These are phyloP conservation scores for Eustalomyia histrio DNA, from an alignment of 2,888 invertebrate species.

Conservation along the genomic window DNA sequence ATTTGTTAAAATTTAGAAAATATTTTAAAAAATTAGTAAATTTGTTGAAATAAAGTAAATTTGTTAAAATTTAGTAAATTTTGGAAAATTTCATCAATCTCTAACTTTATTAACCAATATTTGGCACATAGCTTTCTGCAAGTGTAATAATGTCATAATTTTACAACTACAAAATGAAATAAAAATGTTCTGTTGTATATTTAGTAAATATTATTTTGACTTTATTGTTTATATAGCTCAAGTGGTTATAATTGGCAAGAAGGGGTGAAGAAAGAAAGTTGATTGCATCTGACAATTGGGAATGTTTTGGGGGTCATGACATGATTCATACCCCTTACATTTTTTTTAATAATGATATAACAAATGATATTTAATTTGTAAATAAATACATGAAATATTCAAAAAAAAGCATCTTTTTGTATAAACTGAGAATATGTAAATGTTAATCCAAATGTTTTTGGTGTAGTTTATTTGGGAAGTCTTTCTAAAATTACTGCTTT, in stretches of 20 bases:
- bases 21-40: no score
- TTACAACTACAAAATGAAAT: no score
- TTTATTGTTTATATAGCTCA: background rate
- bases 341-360: conserved; percentile 54
- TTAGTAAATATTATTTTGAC: background rate
- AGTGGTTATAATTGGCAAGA: no score
- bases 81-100: no score
- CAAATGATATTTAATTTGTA: conserved; percentile 57
- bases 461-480: conserved; percentile 15
- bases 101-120: no score
- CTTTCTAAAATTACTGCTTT: conserved; percentile 36
- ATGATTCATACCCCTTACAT: conserved; percentile 50
- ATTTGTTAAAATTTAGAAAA: no score
- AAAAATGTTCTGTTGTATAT: background rate
- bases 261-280: background rate
- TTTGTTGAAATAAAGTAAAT: no score
- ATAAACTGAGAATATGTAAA: background rate
- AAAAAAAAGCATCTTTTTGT: conserved; percentile 13
- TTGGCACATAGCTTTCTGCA: no score
- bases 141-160: no score
- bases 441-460: background rate
- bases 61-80: no score
- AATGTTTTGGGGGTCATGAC: conserved; percentile 53
- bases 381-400: conserved; percentile 23
- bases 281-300: background rate